Percentiles rank a stretch among this genome's conserved stretches.
Evolutionary conservation across 2,888 invertebrate genomes (phyloP).

Genomic region (Sipha maydis): DNA sequence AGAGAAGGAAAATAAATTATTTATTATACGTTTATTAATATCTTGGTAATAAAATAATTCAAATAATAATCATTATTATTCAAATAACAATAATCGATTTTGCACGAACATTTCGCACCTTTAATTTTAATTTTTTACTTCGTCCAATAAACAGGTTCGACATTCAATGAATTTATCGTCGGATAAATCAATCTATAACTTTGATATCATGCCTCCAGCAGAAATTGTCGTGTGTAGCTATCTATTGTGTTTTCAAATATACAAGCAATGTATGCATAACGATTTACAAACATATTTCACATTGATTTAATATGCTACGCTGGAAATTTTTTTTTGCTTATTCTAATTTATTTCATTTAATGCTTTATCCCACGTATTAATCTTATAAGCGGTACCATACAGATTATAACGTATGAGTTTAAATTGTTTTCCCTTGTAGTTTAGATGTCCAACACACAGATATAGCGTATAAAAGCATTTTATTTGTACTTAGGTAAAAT

Average conservation of each 20-base stretch:
- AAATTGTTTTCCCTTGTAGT: conserved; percentile 30
- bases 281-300: conserved; percentile 9
- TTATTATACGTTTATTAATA: background rate
- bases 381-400: background rate
- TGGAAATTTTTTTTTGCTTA: conserved; percentile 15
- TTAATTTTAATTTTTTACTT: conserved; percentile 1
- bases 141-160: conserved; percentile 8
- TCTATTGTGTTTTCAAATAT: conserved; percentile 28
- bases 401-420: background rate
- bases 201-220: conserved; percentile 18
- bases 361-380: conserved; percentile 3
- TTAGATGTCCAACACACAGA: background rate
- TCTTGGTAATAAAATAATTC: background rate
- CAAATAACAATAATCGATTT: conserved; percentile 23
- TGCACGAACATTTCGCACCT: conserved; percentile 15
- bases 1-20: background rate
- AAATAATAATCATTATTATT: background rate
- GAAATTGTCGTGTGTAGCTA: conserved; percentile 12
- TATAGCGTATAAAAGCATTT: background rate
- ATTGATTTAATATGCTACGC: conserved; percentile 22
- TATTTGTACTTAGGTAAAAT: background rate
- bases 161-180: conserved; percentile 34
- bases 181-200: conserved; percentile 47
- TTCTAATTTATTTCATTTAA: conserved; percentile 30
- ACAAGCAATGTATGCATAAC: background rate